Evolutionary conservation across 1,140 invertebrate species (phyloP).

Genomic region (Drosophila mojavensis): DNA sequence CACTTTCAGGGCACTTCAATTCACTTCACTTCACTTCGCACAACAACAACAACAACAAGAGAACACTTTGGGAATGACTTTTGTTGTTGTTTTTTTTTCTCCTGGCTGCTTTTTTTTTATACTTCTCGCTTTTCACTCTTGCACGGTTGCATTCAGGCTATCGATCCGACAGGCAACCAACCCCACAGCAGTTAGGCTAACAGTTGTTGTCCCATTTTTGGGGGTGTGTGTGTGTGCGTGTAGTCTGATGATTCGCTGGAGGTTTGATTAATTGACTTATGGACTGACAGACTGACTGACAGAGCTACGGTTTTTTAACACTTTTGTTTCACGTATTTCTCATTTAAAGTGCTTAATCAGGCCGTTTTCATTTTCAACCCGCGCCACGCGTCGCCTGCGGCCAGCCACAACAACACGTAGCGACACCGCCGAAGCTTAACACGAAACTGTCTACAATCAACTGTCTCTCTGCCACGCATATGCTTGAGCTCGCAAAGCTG

Average conservation of each 20-base stretch:
- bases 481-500: constrained; percentile 41
- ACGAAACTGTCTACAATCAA: constrained; percentile 56
- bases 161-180: constrained; percentile 61
- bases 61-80: constrained; percentile 19
- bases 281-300: constrained; percentile 4
- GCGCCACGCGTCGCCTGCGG: constrained; percentile 38
- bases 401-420: constrained; percentile 48
- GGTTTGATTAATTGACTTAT: constrained; percentile 3
- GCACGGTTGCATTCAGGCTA: constrained; percentile 73
- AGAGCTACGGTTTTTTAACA: constrained; percentile 9
- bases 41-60: background rate
- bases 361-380: constrained; percentile 47
- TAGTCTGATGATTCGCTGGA: background rate
- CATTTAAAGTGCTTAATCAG: constrained; percentile 23
- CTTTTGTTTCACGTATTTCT: constrained; percentile 14
- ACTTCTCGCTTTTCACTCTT: constrained; percentile 34
- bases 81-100: constrained; percentile 33
- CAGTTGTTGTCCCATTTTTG: constrained; percentile 25
- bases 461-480: constrained; percentile 20
- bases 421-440: constrained; percentile 52
- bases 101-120: constrained; percentile 22
- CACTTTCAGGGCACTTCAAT: constrained; percentile 36
- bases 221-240: constrained; percentile 1
- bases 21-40: constrained; percentile 3
- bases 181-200: constrained; percentile 20